Evolutionary conservation across 2,888 invertebrate species (phyloP).

Genomic region (Dioctria rufipes): DNA sequence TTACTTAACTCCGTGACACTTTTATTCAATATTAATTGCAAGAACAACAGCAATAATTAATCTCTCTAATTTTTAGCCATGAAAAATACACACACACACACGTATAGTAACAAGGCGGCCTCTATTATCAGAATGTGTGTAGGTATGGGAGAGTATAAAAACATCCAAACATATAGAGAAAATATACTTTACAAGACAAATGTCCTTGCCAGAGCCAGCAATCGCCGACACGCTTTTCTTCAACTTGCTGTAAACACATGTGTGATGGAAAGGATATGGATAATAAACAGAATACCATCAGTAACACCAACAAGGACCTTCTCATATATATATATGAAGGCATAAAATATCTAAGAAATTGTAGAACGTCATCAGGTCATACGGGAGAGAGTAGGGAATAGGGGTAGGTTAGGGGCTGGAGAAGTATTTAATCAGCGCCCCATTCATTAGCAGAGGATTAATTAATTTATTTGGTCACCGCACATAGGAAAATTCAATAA

Average conservation of each 20-base stretch:
- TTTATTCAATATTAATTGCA: constrained; percentile 52
- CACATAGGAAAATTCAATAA: constrained; percentile 54
- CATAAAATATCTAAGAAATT: constrained; percentile 20
- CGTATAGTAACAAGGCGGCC: constrained; percentile 38
- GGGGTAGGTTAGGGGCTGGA: not conserved
- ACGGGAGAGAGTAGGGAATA: not conserved
- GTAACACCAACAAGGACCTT: constrained; percentile 23
- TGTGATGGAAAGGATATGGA: not conserved
- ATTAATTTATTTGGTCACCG: constrained; percentile 71
- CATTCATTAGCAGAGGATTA: constrained; percentile 70
- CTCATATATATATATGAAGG: not conserved
- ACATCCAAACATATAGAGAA: too few relatives aligned
- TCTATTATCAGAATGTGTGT: constrained; percentile 35
- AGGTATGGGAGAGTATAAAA: not conserved
- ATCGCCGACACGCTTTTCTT: constrained; percentile 41
- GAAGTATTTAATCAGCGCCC: constrained; percentile 62
- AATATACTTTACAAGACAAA: constrained; percentile 45
- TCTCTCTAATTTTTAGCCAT: constrained; percentile 44
- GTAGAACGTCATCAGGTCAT: constrained; percentile 29
- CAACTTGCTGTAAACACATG: not conserved
- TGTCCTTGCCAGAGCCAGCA: constrained; percentile 43
- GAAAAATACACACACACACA: constrained; percentile 39
- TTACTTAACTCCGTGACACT: constrained; percentile 44
- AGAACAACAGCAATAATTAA: constrained; percentile 52
- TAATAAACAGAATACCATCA: not conserved